Evolutionary conservation across 2,888 invertebrate genomes (phyloP), one percentile per base, ranked within the genome.

Genomic region (Ametastegia equiseti): DNA sequence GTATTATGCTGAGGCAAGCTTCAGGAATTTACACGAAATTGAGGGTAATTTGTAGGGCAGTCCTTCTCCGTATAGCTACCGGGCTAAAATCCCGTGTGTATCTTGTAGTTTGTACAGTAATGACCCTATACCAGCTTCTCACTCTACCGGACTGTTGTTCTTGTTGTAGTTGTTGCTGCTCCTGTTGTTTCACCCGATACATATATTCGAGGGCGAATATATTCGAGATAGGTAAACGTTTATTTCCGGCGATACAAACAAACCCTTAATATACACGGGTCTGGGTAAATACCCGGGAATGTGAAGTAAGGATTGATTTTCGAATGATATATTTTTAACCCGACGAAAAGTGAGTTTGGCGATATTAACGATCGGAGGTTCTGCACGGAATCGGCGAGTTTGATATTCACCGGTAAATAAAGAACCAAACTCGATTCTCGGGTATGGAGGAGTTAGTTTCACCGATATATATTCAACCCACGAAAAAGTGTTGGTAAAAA

Each of bases 11-110:
- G 84, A 87, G 85, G 88, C 84, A 85, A 87, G 86, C 85, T 82
- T 78, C 83, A 82, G 88, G 86, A 90, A 90, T 90, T 89, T 87
- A 86, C 87, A 87, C 86, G 88, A 89, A 90, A 91, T 90, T 88
- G 89, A 87, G 86, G 86, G 89, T 89, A 88, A 90, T 90, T 90
- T 90, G 89, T 90, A 85, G 87, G 85, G 78, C 78, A 63, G 78
- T 78, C 78, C 80, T 80, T 80, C 67, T 69, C 67, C 50, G 42
- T 39, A n/a, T n/a, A 50, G 39, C 30, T 77, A 23, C 54, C 54
- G 54, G 36, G 36, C 42, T 19, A 30, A 19, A 15, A 39, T 39
- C 60, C 33, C 81, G 73, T 75, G 81, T 81, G 77, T 81, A 81
- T 81, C 60, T 83, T 81, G 39, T 77, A 71, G 80, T 67, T 80